Evolutionary conservation across 2,797 vertebrate species (phyloP).

Genomic region (Fundulus diaphanus): DNA sequence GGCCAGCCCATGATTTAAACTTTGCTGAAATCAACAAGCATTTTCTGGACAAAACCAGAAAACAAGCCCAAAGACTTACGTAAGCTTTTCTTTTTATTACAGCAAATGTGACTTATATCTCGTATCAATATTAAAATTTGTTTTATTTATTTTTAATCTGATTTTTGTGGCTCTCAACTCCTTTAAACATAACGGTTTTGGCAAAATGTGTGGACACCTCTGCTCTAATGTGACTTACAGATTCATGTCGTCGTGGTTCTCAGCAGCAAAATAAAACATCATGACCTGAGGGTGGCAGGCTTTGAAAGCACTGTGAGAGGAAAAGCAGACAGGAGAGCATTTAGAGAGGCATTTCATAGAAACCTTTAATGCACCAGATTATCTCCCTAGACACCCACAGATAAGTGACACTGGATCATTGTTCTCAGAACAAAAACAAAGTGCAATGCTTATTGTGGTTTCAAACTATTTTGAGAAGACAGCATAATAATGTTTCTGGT

Average conservation of each 20-base stretch:
- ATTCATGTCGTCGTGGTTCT: constrained; percentile 93
- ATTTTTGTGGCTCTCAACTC: too few relatives aligned
- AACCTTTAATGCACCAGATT: background rate
- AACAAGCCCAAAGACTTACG: too few relatives aligned
- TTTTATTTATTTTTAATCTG: too few relatives aligned
- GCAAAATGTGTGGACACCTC: too few relatives aligned
- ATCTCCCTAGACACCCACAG: background rate
- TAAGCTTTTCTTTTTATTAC: too few relatives aligned
- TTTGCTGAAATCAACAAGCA: too few relatives aligned
- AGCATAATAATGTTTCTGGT: background rate
- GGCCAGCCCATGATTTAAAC: too few relatives aligned
- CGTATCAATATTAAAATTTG: too few relatives aligned
- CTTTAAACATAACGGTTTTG: too few relatives aligned
- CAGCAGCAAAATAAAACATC: constrained; percentile 97
- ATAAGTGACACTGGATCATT: background rate
- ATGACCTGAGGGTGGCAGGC: constrained; percentile 94
- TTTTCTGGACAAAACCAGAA: too few relatives aligned
- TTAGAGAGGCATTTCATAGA: background rate
- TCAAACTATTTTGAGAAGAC: background rate
- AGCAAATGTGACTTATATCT: too few relatives aligned
- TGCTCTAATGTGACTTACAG: constrained; percentile 81
- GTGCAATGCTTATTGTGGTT: background rate
- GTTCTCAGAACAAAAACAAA: background rate
- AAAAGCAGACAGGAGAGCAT: constrained; percentile 2
- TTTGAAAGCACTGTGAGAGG: constrained; percentile 89